Conservation (phyloP, 2,113 vertebrate genomes). For the Limanda limanda region DNA sequence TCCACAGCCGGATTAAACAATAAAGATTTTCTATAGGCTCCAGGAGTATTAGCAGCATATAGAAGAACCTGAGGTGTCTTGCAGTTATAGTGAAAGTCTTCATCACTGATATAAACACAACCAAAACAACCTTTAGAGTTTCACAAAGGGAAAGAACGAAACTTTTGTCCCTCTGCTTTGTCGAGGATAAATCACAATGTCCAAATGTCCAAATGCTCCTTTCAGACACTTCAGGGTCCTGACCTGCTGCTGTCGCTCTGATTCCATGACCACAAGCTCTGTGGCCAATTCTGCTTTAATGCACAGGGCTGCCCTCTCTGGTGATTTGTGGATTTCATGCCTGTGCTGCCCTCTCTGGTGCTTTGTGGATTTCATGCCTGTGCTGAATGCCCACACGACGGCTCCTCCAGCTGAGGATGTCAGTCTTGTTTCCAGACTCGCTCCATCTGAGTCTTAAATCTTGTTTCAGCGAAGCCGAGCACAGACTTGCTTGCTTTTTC, state of each 20-base stretch:
- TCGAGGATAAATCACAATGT: neutral
- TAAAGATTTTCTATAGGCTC: no score
- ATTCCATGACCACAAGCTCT: neutral
- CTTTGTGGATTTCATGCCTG: conserved; percentile 42
- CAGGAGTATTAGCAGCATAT: no score
- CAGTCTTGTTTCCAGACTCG: conserved; percentile 7
- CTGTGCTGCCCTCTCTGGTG: conserved; percentile 10
- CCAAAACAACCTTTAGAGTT: no score
- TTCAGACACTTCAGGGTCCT: conserved; percentile 12
- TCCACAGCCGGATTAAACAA: no score
- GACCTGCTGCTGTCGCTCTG: conserved; percentile 32
- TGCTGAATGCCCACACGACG: conserved; percentile 3
- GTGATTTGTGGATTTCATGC: conserved; percentile 42
- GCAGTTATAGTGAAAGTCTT: no score
- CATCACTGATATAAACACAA: no score
- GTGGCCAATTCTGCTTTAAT: neutral
- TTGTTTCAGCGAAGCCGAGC: neutral
- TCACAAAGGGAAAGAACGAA: no score
- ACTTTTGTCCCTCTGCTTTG: no score
- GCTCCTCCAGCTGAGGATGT: conserved; percentile 11
- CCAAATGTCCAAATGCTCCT: neutral
- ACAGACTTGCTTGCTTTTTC: conserved; percentile 8
- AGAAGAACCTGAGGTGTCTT: no score
- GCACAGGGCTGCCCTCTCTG: conserved; percentile 9
- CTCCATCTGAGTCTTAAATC: conserved; percentile 29